These are phyloP conservation scores for Danio choprae DNA, from an alignment of 2,797 vertebrate species.

Conservation along the genomic window DNA sequence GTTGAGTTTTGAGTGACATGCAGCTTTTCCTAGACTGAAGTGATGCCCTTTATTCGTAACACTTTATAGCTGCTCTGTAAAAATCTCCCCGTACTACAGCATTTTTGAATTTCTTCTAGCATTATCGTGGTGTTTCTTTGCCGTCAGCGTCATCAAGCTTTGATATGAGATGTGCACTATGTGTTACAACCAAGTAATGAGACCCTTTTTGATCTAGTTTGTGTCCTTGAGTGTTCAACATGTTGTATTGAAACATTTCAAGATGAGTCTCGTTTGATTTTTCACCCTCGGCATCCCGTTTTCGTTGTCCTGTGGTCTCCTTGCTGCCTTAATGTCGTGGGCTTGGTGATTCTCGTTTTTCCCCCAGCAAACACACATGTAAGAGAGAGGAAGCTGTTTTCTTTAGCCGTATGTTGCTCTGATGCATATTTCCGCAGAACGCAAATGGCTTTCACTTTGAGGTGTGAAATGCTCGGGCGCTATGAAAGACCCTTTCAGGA, in stretches of 20 bases:
- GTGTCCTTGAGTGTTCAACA: constrained; percentile 77
- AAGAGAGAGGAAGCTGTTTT: constrained; percentile 50
- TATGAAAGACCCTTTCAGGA: constrained; percentile 62
- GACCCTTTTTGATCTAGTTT: constrained; percentile 62
- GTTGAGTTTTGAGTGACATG: constrained; percentile 78
- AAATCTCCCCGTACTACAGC: background rate
- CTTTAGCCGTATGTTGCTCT: constrained; percentile 41
- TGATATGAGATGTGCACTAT: constrained; percentile 77
- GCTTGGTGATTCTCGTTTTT: constrained; percentile 62
- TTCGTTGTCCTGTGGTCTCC: constrained; percentile 63
- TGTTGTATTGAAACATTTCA: constrained; percentile 85
- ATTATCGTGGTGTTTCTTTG: constrained; percentile 77
- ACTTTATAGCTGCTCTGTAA: constrained; percentile 44
- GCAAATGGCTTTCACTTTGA: constrained; percentile 41
- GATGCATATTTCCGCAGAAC: constrained; percentile 41
- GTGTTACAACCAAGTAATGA: constrained; percentile 65
- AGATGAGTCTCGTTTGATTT: constrained; percentile 53
- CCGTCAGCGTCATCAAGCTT: constrained; percentile 61
- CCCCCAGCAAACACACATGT: constrained; percentile 27
- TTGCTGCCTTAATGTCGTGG: constrained; percentile 81
- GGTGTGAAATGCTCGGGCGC: constrained; percentile 52
- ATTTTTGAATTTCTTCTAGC: constrained; percentile 57
- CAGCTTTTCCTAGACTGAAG: constrained; percentile 69
- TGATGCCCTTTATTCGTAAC: constrained; percentile 40
- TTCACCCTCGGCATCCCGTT: constrained; percentile 29